phyloP scores from a whole-genome alignment of 2,113 vertebrate genomes.

The Pseudopipra pipra region DNA sequence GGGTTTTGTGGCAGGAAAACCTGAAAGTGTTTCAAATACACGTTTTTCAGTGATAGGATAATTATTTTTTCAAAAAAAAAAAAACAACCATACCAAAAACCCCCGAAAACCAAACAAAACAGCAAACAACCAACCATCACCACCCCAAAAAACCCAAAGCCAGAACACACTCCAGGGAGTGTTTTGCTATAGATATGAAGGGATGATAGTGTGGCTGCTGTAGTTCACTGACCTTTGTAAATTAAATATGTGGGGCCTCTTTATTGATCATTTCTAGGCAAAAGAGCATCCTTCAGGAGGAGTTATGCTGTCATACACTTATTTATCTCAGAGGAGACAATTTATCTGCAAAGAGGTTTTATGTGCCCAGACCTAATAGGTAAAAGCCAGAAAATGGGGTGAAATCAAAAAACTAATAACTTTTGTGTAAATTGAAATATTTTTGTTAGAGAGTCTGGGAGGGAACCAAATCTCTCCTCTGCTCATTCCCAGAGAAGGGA shows the following conservation, averaged over 20 bases:
- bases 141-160: background rate
- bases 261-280: background rate
- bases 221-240: background rate
- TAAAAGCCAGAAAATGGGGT: background rate
- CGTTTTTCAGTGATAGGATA: background rate
- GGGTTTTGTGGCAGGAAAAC: background rate
- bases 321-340: background rate
- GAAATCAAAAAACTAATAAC: background rate
- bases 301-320: background rate
- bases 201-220: background rate
- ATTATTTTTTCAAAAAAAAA: background rate
- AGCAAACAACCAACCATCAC: background rate
- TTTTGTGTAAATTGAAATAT: background rate
- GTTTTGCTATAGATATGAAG: background rate
- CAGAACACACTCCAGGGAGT: background rate
- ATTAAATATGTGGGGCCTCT: background rate
- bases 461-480: background rate
- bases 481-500: background rate
- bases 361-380: background rate
- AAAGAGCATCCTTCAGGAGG: background rate
- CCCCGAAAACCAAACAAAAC: no score
- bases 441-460: background rate
- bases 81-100: accelerated
- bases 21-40: background rate
- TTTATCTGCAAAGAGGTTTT: background rate